Base-by-base conservation (phyloP, 1,140 invertebrate species). In the Batillaria attramentaria region DNA sequence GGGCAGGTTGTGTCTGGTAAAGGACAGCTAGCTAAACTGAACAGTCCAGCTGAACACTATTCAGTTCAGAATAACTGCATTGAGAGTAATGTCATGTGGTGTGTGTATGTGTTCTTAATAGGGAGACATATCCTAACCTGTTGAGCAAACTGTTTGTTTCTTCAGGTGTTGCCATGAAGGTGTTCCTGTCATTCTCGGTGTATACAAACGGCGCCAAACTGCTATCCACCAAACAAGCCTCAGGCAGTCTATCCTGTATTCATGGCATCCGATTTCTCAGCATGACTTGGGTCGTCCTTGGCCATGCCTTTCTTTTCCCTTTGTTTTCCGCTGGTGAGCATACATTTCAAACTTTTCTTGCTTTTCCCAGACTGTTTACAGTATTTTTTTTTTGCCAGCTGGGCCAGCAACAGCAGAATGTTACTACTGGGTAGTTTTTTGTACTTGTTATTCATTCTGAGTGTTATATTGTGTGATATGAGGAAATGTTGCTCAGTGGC, bases 231-330 rank as follows among this genome's bases (percentile, higher is more conserved):
- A 57, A 72, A 3, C 85, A 87, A 68, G 41, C 81, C 43, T 37
- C 81, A 2, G 84, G 82, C 2, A 84, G 77, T 46, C 69, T 89
- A 28, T 82, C 79, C 18, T 72, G 80, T 16, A 78, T 90, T 13
- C 82, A 89, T 75, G 87, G 89, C 24, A 87, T 90, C 43, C 78
- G 88, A 3, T 94, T 95, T 1, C 93, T 98, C 54, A 96, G 95
- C 83, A 97, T 98, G 95, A 94, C 94, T 6, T 98, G 97, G 97
- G 96, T 98, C 0, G 95, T 98, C 42, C 93, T 97, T 2, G 97
- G 96, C 0, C 97, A 98, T 89, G 95, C 95, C 18, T 86, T 78
- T 74, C 74, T 72, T 13, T 88, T 87, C 89, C 92, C 78, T 80
- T 89, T 70, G 84, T 84, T 24, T 90, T 92, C 79, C 85, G 93